Conservation (phyloP, 2,797 vertebrate genomes). For the Poecilia velifera region DNA sequence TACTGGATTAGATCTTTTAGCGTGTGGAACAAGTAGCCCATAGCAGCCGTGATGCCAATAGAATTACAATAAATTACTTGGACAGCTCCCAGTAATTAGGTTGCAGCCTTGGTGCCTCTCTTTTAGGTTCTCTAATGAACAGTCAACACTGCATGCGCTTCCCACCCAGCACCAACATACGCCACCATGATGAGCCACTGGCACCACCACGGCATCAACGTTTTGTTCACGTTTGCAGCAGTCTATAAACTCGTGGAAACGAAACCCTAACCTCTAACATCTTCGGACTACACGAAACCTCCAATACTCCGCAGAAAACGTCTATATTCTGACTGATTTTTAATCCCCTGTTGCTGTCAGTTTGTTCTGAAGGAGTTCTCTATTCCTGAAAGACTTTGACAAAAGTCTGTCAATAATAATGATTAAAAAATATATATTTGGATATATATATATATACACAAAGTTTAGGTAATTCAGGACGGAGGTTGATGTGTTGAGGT, state of each 20-base stretch:
- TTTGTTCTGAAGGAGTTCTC: not conserved
- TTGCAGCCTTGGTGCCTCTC: not conserved
- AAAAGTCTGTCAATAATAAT: not conserved
- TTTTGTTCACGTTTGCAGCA: not conserved
- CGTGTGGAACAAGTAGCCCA: not conserved
- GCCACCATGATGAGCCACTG: not conserved
- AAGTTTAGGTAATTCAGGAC: not conserved
- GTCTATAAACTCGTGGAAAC: not conserved
- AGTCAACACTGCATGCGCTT: not conserved
- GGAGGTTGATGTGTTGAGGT: not conserved
- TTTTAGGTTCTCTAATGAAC: not conserved
- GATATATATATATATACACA: not conserved
- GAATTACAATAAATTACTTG: not conserved
- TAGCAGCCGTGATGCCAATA: not conserved
- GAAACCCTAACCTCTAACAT: not conserved
- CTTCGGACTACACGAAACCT: not conserved
- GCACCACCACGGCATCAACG: not conserved
- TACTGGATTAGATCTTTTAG: not conserved
- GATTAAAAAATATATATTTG: not conserved
- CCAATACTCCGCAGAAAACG: not conserved
- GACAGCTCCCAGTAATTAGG: slow-evolving; percentile 1
- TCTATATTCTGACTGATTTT: not conserved
- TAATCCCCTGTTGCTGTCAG: not conserved
- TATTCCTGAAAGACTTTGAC: not conserved
- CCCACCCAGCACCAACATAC: not conserved